phyloP scores from a whole-genome alignment of 2,113 vertebrate species.

The Rhea americana region DNA sequence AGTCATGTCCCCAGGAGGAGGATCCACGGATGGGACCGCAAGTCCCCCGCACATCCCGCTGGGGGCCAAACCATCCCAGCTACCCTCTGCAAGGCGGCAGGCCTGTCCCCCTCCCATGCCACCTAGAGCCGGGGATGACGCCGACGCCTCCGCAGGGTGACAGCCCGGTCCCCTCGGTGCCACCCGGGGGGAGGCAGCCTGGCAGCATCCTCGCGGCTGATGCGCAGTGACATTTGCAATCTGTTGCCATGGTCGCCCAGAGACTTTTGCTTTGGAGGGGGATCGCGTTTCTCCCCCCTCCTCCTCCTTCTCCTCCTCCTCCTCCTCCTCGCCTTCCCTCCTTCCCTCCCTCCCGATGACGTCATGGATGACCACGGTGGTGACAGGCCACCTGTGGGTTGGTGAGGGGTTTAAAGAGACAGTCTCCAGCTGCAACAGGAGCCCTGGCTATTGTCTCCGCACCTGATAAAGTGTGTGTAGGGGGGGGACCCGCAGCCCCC shows the following conservation, averaged over 20 bases:
- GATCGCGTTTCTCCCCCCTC: slow-evolving; percentile 35
- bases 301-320: slow-evolving; percentile 41
- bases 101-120: background rate
- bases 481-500: slow-evolving; percentile 5
- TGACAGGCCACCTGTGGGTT: slow-evolving; percentile 83
- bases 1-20: too few species aligned
- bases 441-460: slow-evolving; percentile 62
- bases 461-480: slow-evolving; percentile 27
- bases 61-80: background rate
- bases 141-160: background rate
- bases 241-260: slow-evolving; percentile 77
- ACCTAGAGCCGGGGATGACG: background rate
- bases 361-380: slow-evolving; percentile 78
- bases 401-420: slow-evolving; percentile 81
- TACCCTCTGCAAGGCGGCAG: background rate
- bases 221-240: slow-evolving; percentile 59
- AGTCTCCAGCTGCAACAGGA: slow-evolving; percentile 60
- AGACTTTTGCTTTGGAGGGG: slow-evolving; percentile 80
- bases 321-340: slow-evolving; percentile 25
- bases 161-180: background rate
- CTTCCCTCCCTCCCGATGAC: slow-evolving; percentile 73
- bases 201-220: slow-evolving; percentile 40
- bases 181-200: slow-evolving; percentile 6
- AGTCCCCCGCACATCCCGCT: fast-evolving
- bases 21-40: too few species aligned